These are phyloP conservation scores for Troilus luridus DNA, from an alignment of 2,888 invertebrate species.

Conservation along the genomic window DNA sequence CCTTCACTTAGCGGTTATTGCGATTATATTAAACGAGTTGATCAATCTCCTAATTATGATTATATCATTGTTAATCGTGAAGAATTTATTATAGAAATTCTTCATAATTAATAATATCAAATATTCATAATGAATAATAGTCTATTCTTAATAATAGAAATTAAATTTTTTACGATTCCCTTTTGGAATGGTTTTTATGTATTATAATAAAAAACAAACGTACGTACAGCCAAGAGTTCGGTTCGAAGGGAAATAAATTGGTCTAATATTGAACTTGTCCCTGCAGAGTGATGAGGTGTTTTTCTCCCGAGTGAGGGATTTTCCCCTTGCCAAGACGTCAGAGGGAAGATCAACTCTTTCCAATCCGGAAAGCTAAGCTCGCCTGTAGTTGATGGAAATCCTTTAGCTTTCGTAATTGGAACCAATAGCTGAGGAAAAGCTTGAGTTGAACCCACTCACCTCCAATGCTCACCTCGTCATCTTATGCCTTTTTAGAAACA, in stretches of 20 bases:
- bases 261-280: not conserved
- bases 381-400: not conserved
- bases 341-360: not conserved
- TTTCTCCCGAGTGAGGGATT: not conserved
- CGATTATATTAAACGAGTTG: too few species aligned
- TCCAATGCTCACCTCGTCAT: not conserved
- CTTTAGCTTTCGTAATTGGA: slow-evolving; percentile 23
- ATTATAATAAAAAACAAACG: not conserved
- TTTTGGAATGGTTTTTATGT: too few species aligned
- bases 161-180: too few species aligned
- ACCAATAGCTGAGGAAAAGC: not conserved
- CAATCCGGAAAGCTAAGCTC: not conserved
- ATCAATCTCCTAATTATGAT: too few species aligned
- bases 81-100: too few species aligned
- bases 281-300: not conserved
- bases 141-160: too few species aligned
- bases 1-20: too few species aligned
- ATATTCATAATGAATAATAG: too few species aligned
- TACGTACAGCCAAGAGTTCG: not conserved
- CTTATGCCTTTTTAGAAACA: too few species aligned
- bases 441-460: not conserved
- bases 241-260: not conserved
- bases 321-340: not conserved
- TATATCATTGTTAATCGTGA: too few species aligned
- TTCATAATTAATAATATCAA: too few species aligned